Conservation (phyloP, 2,888 invertebrate genomes). For the Chrysolina americana region DNA sequence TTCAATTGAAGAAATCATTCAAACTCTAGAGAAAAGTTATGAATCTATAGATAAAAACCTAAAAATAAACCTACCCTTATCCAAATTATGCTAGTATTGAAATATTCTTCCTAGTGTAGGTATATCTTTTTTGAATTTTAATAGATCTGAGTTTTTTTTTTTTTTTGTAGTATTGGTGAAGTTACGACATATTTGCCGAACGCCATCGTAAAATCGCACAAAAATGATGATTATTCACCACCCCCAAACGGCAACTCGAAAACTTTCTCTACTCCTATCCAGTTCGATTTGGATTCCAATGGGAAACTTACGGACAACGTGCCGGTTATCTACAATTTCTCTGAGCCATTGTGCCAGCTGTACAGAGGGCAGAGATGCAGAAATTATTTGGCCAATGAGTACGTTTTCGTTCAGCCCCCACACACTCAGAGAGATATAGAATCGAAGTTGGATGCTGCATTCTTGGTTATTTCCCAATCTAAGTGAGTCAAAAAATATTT, state of each 20-base stretch:
- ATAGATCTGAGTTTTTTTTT: neutral
- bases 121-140: too few relatives aligned
- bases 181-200: conserved; percentile 58
- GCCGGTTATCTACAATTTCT: conserved; percentile 61
- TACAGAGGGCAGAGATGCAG: conserved; percentile 88
- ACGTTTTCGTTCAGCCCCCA: conserved; percentile 89
- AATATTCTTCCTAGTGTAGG: too few relatives aligned
- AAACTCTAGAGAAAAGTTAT: too few relatives aligned
- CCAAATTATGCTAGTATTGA: too few relatives aligned
- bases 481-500: too few relatives aligned
- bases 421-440: conserved; percentile 85
- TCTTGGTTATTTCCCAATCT: conserved; percentile 89
- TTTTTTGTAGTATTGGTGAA: conserved; percentile 50
- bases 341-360: conserved; percentile 79
- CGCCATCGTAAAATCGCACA: conserved; percentile 42
- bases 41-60: too few relatives aligned
- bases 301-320: conserved; percentile 55
- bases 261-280: conserved; percentile 57
- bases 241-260: conserved; percentile 52
- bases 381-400: conserved; percentile 83
- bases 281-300: conserved; percentile 56
- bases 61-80: too few relatives aligned
- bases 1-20: too few relatives aligned
- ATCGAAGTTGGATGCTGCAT: conserved; percentile 85
- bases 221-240: conserved; percentile 42